Base-by-base conservation (phyloP, 2,888 invertebrate species). In the Pyrrhosoma nymphula region DNA sequence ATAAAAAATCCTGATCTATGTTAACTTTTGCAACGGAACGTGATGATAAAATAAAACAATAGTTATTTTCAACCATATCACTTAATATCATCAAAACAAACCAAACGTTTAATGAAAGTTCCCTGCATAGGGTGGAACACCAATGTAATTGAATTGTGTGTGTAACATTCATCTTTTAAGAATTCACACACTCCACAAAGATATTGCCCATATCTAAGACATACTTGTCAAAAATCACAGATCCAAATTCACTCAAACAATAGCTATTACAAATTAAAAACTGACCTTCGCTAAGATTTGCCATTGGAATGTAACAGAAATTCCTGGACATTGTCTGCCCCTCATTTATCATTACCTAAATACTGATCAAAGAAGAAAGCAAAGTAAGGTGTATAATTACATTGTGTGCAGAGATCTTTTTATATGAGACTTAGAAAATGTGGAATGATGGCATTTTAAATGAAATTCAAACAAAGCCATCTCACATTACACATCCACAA, bases 341-440 rank as follows among this genome's bases (percentile, higher is more conserved):
- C 35, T 47, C 69, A 69, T 16, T n/a, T 56, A 89, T 69, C 26
- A 26, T 63, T 93, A 69, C 75, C 93, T 93, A 93, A 93, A 93
- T 93, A 93, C 93, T 93, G 93, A 93, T 47, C 26, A 89, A 82
- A 82, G 82, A 82, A 82, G 82, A 82, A 82, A 82, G 82, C 82
- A 82, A 82, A 82, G 82, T 82, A 89, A 89, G 89, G 89, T 93
- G 63, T 69, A 47, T 69, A 63, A 93, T 63, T 47, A 93, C 69
- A 93, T 55, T 39, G 69, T 69, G 93, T 93, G 93, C 93, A 93
- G 93, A 93, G 93, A 93, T 93, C 93, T 69, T 69, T 60, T 47
- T 69, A 63, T 75, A 93, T 93, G 93, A 93, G 69, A 93, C 69
- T 63, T 63, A 93, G 63, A 93, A 93, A 93, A 93, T 93, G 93